Conservation (phyloP, 1,140 invertebrate species). For the Apis florea region DNA sequence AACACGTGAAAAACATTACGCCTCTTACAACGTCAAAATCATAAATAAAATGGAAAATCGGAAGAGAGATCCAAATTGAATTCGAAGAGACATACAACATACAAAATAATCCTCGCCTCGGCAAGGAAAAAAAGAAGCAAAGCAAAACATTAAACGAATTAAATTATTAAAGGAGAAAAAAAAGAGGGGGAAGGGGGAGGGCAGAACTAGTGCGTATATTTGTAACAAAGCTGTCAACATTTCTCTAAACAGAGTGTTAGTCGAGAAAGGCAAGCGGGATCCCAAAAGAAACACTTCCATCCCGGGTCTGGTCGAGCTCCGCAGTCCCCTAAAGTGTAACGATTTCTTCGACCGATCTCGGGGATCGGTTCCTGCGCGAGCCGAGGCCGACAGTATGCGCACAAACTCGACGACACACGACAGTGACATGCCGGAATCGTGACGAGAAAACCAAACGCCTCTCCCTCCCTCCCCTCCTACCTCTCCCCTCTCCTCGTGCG, state of each 20-base stretch:
- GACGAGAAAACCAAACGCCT: slow-evolving; percentile 68
- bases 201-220: too few species aligned
- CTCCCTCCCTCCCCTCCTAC: slow-evolving; percentile 3
- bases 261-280: not conserved
- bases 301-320: not conserved
- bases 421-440: slow-evolving; percentile 72
- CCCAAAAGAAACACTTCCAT: not conserved
- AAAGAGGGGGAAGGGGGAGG: too few species aligned
- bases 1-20: too few species aligned
- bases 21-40: too few species aligned
- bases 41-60: too few species aligned
- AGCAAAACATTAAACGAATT: too few species aligned
- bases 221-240: not conserved
- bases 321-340: slow-evolving; percentile 40
- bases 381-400: slow-evolving; percentile 68
- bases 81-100: too few species aligned
- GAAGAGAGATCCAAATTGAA: too few species aligned
- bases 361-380: slow-evolving; percentile 45
- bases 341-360: slow-evolving; percentile 55
- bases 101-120: too few species aligned
- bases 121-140: too few species aligned
- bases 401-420: slow-evolving; percentile 58
- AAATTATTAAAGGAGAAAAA: too few species aligned
- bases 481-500: not conserved
- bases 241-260: not conserved